These are phyloP conservation scores for Steinernema hermaphroditum DNA, from an alignment of 2,888 invertebrate species.

Conservation along the genomic window DNA sequence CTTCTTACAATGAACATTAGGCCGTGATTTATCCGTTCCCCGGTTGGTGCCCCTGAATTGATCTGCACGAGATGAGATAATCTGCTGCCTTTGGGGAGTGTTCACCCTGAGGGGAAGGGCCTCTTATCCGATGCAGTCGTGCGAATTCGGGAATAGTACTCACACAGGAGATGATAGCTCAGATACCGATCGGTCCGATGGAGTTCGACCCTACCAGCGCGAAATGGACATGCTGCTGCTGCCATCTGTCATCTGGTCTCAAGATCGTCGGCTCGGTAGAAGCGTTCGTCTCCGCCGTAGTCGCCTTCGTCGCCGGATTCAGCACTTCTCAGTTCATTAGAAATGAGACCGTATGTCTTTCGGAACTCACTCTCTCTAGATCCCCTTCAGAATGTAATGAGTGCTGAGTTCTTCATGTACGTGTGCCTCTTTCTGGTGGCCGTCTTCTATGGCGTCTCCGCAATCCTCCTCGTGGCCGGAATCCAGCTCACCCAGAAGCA, in stretches of 20 bases:
- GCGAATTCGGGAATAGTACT: neutral
- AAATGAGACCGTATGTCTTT: neutral
- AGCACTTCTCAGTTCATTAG: neutral
- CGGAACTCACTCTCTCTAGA: too few species aligned
- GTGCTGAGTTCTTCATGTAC: neutral
- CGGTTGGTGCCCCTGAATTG: neutral
- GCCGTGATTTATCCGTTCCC: neutral
- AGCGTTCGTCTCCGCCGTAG: conserved; percentile 15
- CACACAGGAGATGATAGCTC: too few species aligned
- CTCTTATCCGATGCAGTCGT: neutral
- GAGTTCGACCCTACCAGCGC: conserved; percentile 60
- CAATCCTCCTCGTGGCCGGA: conserved; percentile 45
- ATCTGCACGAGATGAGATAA: neutral
- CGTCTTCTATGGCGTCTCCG: conserved; percentile 46
- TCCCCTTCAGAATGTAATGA: neutral
- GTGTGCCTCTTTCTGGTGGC: conserved; percentile 44
- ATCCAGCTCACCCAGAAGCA: conserved; percentile 43
- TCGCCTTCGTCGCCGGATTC: neutral
- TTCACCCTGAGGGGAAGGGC: neutral
- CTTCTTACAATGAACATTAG: neutral
- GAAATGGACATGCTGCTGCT: conserved; percentile 63
- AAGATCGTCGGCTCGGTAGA: conserved; percentile 41
- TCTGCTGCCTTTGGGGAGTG: neutral
- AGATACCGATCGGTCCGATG: conserved; percentile 39
- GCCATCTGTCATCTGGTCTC: conserved; percentile 52